phyloP scores from a whole-genome alignment of 2,888 invertebrate genomes.

The Hofmannophila pseudospretella region DNA sequence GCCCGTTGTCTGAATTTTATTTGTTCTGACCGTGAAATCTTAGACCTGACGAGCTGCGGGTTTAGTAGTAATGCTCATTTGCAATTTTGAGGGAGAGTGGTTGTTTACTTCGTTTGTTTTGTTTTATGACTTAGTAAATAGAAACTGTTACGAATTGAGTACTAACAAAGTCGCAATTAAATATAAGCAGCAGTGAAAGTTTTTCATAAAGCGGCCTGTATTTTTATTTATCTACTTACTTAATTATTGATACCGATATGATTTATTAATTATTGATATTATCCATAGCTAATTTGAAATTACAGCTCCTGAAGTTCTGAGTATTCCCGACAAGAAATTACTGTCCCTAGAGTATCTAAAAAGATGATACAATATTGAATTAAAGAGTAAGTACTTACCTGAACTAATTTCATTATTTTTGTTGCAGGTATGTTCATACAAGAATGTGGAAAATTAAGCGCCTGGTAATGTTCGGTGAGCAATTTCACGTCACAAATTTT shows the following conservation, averaged over 20 bases:
- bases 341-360: no score
- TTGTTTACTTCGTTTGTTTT: not conserved
- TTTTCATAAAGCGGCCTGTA: no score
- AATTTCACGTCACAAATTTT: slow-evolving; percentile 8
- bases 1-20: slow-evolving; percentile 25
- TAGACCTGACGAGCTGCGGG: slow-evolving; percentile 12
- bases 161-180: no score
- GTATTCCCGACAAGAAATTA: no score
- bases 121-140: not conserved
- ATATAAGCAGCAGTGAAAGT: no score
- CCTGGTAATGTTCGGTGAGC: slow-evolving; percentile 20
- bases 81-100: not conserved
- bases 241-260: no score
- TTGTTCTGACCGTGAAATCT: slow-evolving; percentile 40
- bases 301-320: no score
- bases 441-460: slow-evolving; percentile 8
- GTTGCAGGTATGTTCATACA: slow-evolving; percentile 23
- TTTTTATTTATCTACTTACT: no score
- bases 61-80: not conserved
- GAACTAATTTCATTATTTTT: slow-evolving; percentile 3
- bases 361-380: no score
- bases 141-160: not conserved
- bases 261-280: no score
- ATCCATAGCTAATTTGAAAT: no score
- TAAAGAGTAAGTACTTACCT: no score